Evolutionary conservation across 37 sponge, comb jelly and placozoan species (phyloP).

Genomic region (Crambe crambe): DNA sequence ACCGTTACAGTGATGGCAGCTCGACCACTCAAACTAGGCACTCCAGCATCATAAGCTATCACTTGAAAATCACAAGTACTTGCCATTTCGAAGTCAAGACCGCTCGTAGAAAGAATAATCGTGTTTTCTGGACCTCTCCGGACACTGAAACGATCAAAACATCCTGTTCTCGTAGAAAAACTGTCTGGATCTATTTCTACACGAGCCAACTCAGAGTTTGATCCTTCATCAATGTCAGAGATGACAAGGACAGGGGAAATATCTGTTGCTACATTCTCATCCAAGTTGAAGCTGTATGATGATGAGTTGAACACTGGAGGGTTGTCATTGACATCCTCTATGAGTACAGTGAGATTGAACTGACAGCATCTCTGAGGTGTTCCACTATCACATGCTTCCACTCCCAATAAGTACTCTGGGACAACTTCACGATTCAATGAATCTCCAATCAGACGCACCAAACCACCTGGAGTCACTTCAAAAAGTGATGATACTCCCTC

Average conservation of each 20-base stretch:
- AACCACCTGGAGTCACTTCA: neutral
- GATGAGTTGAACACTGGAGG: constrained; percentile 41
- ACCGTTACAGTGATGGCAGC: constrained; percentile 36
- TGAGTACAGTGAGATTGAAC: constrained; percentile 20
- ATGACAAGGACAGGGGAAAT: constrained; percentile 22
- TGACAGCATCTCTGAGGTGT: constrained; percentile 46
- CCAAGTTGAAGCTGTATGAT: constrained; percentile 12
- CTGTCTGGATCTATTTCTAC: constrained; percentile 17
- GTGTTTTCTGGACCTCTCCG: neutral
- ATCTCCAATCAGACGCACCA: constrained; percentile 7
- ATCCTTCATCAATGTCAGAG: constrained; percentile 62
- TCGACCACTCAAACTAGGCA: constrained; percentile 18
- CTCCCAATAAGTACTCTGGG: constrained; percentile 13
- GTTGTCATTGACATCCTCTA: constrained; percentile 56
- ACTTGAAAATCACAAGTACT: constrained; percentile 14
- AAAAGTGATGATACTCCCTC: constrained; percentile 28
- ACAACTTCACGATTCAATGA: constrained; percentile 31
- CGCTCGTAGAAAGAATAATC: constrained; percentile 15
- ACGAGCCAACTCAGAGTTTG: constrained; percentile 27
- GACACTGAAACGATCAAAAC: constrained; percentile 28
- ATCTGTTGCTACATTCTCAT: constrained; percentile 26
- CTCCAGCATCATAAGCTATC: constrained; percentile 50
- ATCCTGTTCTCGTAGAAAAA: constrained; percentile 20
- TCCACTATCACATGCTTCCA: constrained; percentile 44
- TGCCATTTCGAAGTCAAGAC: constrained; percentile 55